Conservation (phyloP, 2,113 vertebrate genomes). For the Oxyura jamaicensis region DNA sequence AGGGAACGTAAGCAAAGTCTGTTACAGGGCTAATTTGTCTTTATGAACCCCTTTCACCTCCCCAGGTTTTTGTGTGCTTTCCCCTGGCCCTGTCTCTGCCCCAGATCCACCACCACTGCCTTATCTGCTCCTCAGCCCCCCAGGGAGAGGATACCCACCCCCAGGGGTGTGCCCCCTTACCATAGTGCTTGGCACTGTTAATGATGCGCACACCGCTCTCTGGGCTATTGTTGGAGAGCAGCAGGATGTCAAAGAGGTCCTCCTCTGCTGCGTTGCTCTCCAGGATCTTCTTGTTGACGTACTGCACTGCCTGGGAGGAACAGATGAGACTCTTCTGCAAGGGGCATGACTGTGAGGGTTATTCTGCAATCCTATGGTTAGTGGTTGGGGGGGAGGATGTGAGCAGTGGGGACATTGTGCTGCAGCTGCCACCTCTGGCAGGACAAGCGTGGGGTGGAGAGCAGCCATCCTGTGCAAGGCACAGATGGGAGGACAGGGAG, state of each 20-base stretch:
- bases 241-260: slow-evolving; percentile 79
- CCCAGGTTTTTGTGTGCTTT: fast-evolving
- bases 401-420: neutral
- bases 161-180: neutral
- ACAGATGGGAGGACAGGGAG: neutral
- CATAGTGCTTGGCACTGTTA: slow-evolving; percentile 74
- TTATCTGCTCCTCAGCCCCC: neutral
- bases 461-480: neutral
- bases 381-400: neutral
- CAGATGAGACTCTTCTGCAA: neutral
- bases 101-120: neutral
- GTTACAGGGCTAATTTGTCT: neutral
- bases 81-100: neutral
- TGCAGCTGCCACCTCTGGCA: neutral
- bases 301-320: slow-evolving; percentile 72
- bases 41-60: neutral
- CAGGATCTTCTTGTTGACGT: slow-evolving; percentile 77
- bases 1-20: neutral
- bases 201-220: slow-evolving; percentile 68
- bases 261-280: slow-evolving; percentile 71
- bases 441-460: neutral
- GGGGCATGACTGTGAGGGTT: neutral
- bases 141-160: fast-evolving
- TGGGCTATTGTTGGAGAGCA: slow-evolving; percentile 78
- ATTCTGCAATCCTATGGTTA: neutral